Evolutionary conservation across 2,888 invertebrate genomes (phyloP).

Genomic region (Hyposoter didymator): DNA sequence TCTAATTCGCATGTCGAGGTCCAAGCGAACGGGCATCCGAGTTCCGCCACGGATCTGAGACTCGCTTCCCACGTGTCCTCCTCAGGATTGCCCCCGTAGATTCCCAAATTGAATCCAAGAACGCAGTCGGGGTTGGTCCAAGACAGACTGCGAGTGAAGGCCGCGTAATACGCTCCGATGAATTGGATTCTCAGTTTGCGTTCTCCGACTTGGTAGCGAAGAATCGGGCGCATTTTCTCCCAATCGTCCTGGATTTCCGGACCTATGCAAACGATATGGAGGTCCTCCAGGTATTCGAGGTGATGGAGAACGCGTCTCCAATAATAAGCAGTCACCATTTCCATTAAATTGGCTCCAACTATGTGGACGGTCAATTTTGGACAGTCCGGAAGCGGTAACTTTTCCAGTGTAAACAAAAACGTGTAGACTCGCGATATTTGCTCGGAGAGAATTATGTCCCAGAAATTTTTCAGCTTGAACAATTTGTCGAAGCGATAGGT

Average conservation of each 20-base stretch:
- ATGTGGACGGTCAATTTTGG: constrained; percentile 76
- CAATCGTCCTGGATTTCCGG: not conserved
- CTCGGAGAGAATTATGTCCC: constrained; percentile 69
- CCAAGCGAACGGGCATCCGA: constrained; percentile 76
- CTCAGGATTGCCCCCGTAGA: constrained; percentile 67
- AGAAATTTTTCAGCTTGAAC: not conserved
- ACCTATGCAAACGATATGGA: constrained; percentile 16
- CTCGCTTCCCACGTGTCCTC: constrained; percentile 57
- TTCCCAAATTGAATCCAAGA: constrained; percentile 78
- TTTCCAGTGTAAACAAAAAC: constrained; percentile 74
- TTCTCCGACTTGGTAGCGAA: not conserved
- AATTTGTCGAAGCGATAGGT: constrained; percentile 12
- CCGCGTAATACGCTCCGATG: constrained; percentile 68
- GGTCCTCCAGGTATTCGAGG: constrained; percentile 20
- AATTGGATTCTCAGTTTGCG: not conserved
- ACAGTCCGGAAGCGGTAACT: constrained; percentile 63
- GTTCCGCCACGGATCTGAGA: constrained; percentile 45
- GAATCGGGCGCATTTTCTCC: not conserved
- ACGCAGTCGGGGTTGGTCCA: constrained; percentile 75
- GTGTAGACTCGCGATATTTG: constrained; percentile 77
- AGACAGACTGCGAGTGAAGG: constrained; percentile 68
- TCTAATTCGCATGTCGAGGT: constrained; percentile 77
- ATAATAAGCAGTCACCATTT: constrained; percentile 74
- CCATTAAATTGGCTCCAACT: constrained; percentile 80
- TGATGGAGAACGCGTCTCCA: constrained; percentile 82